Percentiles rank a stretch among this genome's conserved stretches.
Evolutionary conservation across 1,140 invertebrate species (phyloP).

Genomic region (Drosophila kepulauana): DNA sequence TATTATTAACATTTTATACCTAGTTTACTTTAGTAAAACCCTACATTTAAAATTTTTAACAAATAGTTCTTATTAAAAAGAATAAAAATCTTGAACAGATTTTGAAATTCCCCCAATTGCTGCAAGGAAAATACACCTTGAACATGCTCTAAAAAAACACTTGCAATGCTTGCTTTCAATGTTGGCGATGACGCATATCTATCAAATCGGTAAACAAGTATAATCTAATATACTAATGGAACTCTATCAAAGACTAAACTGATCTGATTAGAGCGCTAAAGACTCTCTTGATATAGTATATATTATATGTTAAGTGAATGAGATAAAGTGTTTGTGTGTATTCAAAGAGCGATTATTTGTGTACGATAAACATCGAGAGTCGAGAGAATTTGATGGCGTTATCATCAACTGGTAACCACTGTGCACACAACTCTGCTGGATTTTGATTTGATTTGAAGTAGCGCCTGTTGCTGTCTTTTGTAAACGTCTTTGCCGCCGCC

Average conservation of each 20-base stretch:
- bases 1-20: too few species aligned
- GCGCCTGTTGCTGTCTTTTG: conserved; percentile 12
- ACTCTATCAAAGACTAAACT: neutral
- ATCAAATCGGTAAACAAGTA: neutral
- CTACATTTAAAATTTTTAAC: too few species aligned
- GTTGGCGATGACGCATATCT: neutral
- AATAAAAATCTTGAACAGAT: too few species aligned
- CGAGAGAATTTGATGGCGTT: neutral
- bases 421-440: neutral
- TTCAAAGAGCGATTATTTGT: conserved; percentile 8
- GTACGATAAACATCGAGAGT: neutral
- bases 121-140: too few species aligned
- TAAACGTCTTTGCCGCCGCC: neutral
- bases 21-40: too few species aligned
- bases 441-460: conserved; percentile 33
- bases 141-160: too few species aligned
- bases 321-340: neutral
- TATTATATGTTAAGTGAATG: neutral
- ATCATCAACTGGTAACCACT: conserved; percentile 21
- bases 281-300: neutral
- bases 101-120: too few species aligned
- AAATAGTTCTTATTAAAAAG: too few species aligned
- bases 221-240: conserved; percentile 14
- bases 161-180: too few species aligned
- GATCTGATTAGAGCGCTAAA: conserved; percentile 3